Base-by-base conservation (phyloP, 2,797 vertebrate species). In the Characodon lateralis region DNA sequence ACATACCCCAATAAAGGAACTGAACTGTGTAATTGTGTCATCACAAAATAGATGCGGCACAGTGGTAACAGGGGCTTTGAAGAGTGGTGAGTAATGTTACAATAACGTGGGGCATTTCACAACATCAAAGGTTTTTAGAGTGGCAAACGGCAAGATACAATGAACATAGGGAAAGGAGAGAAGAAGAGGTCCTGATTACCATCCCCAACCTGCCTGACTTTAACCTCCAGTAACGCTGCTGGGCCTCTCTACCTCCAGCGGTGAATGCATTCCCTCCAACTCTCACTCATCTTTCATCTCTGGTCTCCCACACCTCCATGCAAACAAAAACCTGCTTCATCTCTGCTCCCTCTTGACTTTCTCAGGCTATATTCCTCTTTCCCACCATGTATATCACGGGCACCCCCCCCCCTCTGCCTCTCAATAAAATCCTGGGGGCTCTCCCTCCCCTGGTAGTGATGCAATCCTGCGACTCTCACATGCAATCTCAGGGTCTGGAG, bases 381-480 rank as follows among this genome's bases (percentile, higher is more conserved):
- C 76, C 50, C 71, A 83, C 81, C 51, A 41, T 4, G 2, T 73
- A 41, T 43, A 72, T 74, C 65, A 35, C 2, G 35, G 31, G 31
- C 22, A 41, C 51, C 46, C n/a, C 53, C 56, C 16, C 55, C 18
- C 74, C 10, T 39, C 55, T 43, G 24, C 50, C 69, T 68, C 77
- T 72, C 76, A 79, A 84, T 80, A 86, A 90, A 91, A 93, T 95
- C 92, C 91, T 91, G 86, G 87, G 90, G 92, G 90, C 91, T 93
- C 90, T 91, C 92, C 91, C 92, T 89, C 92, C 87, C 89, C 94
- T 89, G 87, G 86, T 94, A 86, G 93, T 96, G 95, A 96, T 95
- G 95, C 95, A 96, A 96, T 95, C 90, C 92, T 82, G 88, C 41
- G 82, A 93, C 93, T 95, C 91, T 92, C 90, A 93, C 80, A 72